Evolutionary conservation across 2,797 vertebrate species (phyloP).

Genomic region (Ambastaia sidthimunki): DNA sequence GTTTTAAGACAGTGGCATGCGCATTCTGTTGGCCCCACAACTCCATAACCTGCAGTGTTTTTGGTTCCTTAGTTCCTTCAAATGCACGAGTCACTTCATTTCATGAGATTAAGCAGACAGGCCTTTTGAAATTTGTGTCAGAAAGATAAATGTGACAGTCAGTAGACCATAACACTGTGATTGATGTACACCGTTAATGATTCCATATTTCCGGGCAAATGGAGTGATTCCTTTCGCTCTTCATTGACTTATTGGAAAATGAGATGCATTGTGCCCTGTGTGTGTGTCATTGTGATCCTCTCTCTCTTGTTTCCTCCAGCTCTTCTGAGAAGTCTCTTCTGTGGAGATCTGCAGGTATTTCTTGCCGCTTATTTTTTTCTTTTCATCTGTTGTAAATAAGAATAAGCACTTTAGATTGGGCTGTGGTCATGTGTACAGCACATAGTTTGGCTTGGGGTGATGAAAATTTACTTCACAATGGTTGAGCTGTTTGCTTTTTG

Average conservation of each 20-base stretch:
- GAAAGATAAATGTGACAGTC: constrained; percentile 25
- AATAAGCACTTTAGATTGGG: not conserved
- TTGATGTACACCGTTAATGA: constrained; percentile 26
- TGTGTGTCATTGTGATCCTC: constrained; percentile 17
- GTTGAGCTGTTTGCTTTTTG: not conserved
- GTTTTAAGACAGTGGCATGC: constrained; percentile 15
- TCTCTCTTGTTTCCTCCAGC: constrained; percentile 69
- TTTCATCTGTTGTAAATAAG: not conserved
- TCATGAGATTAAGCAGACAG: not conserved
- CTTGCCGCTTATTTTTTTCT: not conserved
- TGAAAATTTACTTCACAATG: not conserved
- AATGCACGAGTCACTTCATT: constrained; percentile 18
- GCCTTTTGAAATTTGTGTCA: constrained; percentile 16
- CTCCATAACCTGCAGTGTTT: not conserved
- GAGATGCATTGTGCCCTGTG: constrained; percentile 17
- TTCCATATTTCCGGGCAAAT: constrained; percentile 29
- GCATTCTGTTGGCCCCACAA: constrained; percentile 1
- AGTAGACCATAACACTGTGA: constrained; percentile 23
- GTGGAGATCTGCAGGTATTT: constrained; percentile 94
- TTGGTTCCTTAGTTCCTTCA: not conserved
- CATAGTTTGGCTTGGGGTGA: not conserved
- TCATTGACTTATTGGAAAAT: constrained; percentile 38
- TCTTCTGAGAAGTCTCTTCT: constrained; percentile 98
- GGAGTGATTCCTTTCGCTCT: constrained; percentile 29
- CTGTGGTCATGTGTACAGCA: not conserved